phyloP scores from a whole-genome alignment of 1,140 invertebrate species.

The Heliconius eleuchia region DNA sequence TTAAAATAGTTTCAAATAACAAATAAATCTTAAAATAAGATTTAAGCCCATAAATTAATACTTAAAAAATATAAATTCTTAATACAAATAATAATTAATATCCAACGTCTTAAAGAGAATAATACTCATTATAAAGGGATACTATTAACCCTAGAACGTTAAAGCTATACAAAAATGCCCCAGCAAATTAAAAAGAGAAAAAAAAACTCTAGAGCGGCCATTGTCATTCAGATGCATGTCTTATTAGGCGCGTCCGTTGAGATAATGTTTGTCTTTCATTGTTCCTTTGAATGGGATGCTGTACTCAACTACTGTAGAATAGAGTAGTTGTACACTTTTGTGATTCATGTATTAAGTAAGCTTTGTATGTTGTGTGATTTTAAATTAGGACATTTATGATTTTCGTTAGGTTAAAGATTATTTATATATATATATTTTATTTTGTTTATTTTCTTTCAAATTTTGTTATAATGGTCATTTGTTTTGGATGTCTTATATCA shows the following conservation, averaged over 20 bases:
- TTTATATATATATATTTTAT: no score
- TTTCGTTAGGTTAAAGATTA: no score
- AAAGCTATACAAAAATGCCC: neutral
- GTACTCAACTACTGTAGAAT: neutral
- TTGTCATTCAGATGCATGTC: conserved; percentile 65
- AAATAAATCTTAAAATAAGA: no score
- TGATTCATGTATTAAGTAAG: neutral
- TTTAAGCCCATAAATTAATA: no score
- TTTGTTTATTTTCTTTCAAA: no score
- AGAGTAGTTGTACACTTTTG: neutral
- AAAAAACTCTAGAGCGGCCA: conserved; percentile 8
- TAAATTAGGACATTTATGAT: no score
- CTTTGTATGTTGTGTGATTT: no score
- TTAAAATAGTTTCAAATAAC: no score
- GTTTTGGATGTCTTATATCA: no score
- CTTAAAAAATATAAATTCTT: no score
- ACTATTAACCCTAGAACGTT: neutral
- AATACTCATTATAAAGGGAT: conserved; percentile 5
- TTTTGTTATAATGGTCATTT: no score
- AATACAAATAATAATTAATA: neutral
- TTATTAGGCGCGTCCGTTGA: conserved; percentile 43
- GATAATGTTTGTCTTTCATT: conserved; percentile 54
- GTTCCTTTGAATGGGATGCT: conserved; percentile 43
- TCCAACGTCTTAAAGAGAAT: neutral
- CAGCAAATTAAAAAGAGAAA: neutral